These are phyloP conservation scores for Brachionus calyciflorus DNA, from an alignment of 1,140 invertebrate genomes.

Conservation along the genomic window DNA sequence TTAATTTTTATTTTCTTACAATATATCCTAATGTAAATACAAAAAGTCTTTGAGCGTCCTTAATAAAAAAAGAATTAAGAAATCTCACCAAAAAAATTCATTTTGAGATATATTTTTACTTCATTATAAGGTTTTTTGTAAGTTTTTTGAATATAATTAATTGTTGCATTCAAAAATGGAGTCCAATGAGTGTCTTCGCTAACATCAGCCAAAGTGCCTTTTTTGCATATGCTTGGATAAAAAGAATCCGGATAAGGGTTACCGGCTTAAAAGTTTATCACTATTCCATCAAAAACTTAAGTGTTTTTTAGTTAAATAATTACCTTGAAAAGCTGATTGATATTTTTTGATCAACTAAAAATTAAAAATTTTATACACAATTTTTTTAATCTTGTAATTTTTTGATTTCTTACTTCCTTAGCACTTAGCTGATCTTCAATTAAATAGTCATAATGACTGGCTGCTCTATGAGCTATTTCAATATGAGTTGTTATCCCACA, in stretches of 20 bases:
- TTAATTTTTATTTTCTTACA: too few species aligned
- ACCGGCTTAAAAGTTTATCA: constrained; percentile 49
- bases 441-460: constrained; percentile 38
- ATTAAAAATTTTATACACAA: neutral
- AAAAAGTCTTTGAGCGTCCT: constrained; percentile 54
- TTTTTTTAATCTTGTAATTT: too few species aligned
- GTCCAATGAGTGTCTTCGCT: constrained; percentile 55
- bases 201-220: constrained; percentile 50
- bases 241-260: constrained; percentile 56
- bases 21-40: constrained; percentile 54
- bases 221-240: constrained; percentile 53
- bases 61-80: constrained; percentile 29
- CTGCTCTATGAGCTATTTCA: constrained; percentile 50
- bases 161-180: constrained; percentile 55
- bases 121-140: constrained; percentile 54
- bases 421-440: constrained; percentile 36
- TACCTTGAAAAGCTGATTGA: constrained; percentile 54
- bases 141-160: constrained; percentile 55
- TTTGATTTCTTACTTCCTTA: constrained; percentile 46
- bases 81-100: neutral
- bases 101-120: neutral
- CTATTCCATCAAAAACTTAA: neutral
- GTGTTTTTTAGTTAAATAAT: neutral
- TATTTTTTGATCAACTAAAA: constrained; percentile 54
- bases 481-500: constrained; percentile 51